Percentiles rank a stretch among this genome's conserved stretches.
phyloP scores from a whole-genome alignment of 2,888 invertebrate genomes.

The Augiades crinisus region DNA sequence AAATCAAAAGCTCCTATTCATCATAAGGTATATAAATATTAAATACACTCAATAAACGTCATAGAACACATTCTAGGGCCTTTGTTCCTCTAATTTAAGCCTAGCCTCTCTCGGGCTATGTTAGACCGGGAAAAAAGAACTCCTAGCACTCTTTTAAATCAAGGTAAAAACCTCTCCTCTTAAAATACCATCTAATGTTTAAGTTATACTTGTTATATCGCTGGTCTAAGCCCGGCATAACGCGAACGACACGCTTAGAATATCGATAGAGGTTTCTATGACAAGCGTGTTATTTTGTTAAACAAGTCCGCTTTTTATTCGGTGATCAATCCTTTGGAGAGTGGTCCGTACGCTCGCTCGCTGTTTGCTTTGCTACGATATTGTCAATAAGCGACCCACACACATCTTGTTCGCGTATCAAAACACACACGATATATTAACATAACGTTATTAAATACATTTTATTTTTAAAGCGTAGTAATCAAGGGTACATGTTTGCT shows the following conservation, averaged over 20 bases:
- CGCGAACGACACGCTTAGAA: conserved; percentile 34
- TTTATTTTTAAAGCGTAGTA: no score
- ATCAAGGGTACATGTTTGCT: no score
- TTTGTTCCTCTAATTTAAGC: no score
- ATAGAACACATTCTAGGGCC: no score
- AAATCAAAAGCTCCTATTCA: no score
- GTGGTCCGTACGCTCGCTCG: conserved; percentile 30
- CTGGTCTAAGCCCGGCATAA: neutral
- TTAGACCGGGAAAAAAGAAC: no score
- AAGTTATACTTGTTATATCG: conserved; percentile 13
- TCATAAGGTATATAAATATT: no score
- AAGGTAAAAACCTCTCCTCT: no score
- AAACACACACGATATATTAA: conserved; percentile 18
- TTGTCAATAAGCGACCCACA: conserved; percentile 40
- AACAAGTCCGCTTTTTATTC: conserved; percentile 53
- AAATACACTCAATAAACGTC: no score
- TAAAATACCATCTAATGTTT: conserved; percentile 47
- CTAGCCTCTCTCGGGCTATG: no score
- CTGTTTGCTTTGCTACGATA: conserved; percentile 39
- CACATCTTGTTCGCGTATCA: conserved; percentile 30
- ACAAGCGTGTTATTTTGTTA: conserved; percentile 56
- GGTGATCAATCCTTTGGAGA: conserved; percentile 44
- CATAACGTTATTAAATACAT: no score
- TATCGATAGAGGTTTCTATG: conserved; percentile 46
- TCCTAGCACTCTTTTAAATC: no score